A percentile compares a stretch with the other conserved stretches of the same genome.
phyloP scores from a whole-genome alignment of 2,888 invertebrate species.

The Leptinotarsa juncta region DNA sequence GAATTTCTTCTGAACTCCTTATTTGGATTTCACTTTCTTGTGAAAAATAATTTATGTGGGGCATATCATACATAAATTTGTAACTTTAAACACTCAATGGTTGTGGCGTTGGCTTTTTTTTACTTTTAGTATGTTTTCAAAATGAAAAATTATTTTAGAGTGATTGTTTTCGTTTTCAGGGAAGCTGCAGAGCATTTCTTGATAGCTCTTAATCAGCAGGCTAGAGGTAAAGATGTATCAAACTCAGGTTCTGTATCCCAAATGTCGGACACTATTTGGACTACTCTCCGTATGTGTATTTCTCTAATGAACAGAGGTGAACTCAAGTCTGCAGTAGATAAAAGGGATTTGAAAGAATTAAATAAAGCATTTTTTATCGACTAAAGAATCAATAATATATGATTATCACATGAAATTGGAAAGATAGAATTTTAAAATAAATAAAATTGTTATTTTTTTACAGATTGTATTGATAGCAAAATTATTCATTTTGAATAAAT shows the following conservation, averaged over 20 bases:
- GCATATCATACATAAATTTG: too few relatives aligned
- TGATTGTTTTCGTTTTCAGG: slow-evolving; percentile 65
- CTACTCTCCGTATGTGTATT: slow-evolving; percentile 88
- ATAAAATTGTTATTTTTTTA: slow-evolving; percentile 48
- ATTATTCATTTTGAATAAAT: slow-evolving; percentile 41
- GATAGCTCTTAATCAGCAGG: slow-evolving; percentile 92
- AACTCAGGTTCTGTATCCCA: slow-evolving; percentile 66
- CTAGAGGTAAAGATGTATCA: slow-evolving; percentile 73
- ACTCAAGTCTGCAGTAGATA: slow-evolving; percentile 72
- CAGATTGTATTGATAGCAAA: slow-evolving; percentile 36
- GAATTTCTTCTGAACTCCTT: too few relatives aligned
- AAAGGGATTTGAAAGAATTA: slow-evolving; percentile 71
- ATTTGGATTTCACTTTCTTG: too few relatives aligned
- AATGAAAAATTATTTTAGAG: background rate
- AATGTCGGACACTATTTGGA: slow-evolving; percentile 96
- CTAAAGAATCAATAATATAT: slow-evolving; percentile 58
- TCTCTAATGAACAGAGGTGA: slow-evolving; percentile 82
- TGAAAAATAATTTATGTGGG: too few relatives aligned
- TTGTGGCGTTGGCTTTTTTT: too few relatives aligned
- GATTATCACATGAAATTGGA: background rate
- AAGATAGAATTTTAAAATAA: slow-evolving; percentile 31
- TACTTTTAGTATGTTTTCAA: too few relatives aligned
- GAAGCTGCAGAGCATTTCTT: slow-evolving; percentile 97
- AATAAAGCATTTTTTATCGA: slow-evolving; percentile 74
- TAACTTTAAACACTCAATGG: too few relatives aligned